Evolutionary conservation across 2,888 invertebrate species (phyloP).

Genomic region (Tineola bisselliella): DNA sequence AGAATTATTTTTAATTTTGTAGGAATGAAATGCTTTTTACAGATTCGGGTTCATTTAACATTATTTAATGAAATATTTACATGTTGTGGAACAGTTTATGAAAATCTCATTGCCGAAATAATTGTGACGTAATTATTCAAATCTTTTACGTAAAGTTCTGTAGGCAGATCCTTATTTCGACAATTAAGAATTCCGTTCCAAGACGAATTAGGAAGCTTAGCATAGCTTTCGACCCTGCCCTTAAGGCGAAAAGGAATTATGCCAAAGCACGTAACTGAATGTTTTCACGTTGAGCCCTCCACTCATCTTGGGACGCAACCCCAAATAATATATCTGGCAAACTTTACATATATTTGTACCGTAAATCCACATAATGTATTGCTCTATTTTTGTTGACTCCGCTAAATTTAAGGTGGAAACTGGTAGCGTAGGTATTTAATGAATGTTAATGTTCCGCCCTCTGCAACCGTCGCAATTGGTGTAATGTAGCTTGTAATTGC

Average conservation of each 20-base stretch:
- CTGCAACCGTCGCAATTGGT: constrained; percentile 45
- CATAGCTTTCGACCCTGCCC: constrained; percentile 41
- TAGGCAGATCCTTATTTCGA: constrained; percentile 30
- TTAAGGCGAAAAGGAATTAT: constrained; percentile 49
- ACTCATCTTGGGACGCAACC: constrained; percentile 54
- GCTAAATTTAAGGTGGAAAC: constrained; percentile 47
- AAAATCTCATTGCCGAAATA: not conserved
- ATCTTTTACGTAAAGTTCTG: not conserved
- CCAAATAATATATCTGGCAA: constrained; percentile 66
- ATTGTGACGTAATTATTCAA: not conserved
- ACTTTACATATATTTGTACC: constrained; percentile 69
- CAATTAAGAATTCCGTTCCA: constrained; percentile 62
- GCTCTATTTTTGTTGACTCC: constrained; percentile 64
- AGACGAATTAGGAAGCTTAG: constrained; percentile 61
- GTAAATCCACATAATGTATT: constrained; percentile 66
- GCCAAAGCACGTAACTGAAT: constrained; percentile 62
- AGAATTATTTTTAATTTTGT: no score
- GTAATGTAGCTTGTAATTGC: constrained; percentile 25
- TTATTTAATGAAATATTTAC: no score
- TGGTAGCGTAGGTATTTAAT: constrained; percentile 53
- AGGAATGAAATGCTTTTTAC: no score
- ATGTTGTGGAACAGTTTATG: not conserved
- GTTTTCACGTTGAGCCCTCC: constrained; percentile 59
- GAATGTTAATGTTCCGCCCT: constrained; percentile 49
- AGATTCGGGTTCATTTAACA: no score